Evolutionary conservation across 2,113 vertebrate genomes (phyloP).

Genomic region (Carassius carassius): DNA sequence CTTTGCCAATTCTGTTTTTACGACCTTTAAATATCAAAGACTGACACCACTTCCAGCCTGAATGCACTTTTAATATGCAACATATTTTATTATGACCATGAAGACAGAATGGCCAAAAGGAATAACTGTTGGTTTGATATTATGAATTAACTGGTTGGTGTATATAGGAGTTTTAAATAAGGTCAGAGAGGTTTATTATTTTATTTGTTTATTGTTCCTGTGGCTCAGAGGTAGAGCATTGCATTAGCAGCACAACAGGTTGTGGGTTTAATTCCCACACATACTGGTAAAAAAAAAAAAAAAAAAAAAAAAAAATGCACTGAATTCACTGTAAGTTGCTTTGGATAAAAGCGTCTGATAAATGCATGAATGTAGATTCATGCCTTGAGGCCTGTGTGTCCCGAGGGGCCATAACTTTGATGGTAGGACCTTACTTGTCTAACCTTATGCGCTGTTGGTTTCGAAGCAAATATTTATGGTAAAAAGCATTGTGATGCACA

Average conservation of each 20-base stretch:
- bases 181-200: too few relatives aligned
- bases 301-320: too few relatives aligned
- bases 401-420: background rate
- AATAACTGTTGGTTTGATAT: slow-evolving; percentile 36
- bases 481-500: background rate
- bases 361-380: too few relatives aligned
- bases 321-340: too few relatives aligned
- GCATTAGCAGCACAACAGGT: too few relatives aligned
- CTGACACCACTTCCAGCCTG: slow-evolving; percentile 1
- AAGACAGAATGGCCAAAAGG: slow-evolving; percentile 26
- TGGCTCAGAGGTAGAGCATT: too few relatives aligned
- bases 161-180: slow-evolving; percentile 31
- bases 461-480: slow-evolving; percentile 1
- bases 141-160: slow-evolving; percentile 24
- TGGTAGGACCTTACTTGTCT: background rate
- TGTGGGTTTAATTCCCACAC: too few relatives aligned
- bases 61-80: slow-evolving; percentile 35
- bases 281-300: too few relatives aligned
- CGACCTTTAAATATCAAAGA: slow-evolving; percentile 42
- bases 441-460: background rate
- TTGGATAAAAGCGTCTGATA: too few relatives aligned
- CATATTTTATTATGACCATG: slow-evolving; percentile 29
- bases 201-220: too few relatives aligned
- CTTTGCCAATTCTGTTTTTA: background rate
- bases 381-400: slow-evolving; percentile 10